These are phyloP conservation scores for Himalopsyche anomala DNA, from an alignment of 2,888 invertebrate species.

Conservation along the genomic window DNA sequence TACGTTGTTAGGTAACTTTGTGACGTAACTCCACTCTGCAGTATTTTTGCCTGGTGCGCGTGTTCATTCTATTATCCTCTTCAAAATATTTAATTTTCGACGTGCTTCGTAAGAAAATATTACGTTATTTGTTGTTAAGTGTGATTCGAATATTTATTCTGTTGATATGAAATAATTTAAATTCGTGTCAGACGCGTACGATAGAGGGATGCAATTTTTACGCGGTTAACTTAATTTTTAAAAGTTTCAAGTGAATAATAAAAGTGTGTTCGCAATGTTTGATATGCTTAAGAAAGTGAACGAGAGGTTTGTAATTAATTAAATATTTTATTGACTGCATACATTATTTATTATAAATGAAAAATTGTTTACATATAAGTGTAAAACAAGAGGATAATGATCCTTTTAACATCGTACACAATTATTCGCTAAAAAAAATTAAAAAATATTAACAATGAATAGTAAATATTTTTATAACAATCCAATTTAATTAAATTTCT, in stretches of 20 bases:
- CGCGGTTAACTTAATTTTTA: conserved; percentile 52
- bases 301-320: conserved; percentile 51
- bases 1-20: conserved; percentile 50
- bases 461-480: no score
- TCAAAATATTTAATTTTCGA: conserved; percentile 34
- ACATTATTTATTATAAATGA: no score
- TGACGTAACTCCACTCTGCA: conserved; percentile 64
- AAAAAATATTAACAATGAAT: no score
- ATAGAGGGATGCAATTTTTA: conserved; percentile 39
- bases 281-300: conserved; percentile 63
- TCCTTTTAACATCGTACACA: no score
- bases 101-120: neutral
- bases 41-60: conserved; percentile 56
- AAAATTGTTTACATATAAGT: no score
- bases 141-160: conserved; percentile 28
- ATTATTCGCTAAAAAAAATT: no score
- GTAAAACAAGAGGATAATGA: no score
- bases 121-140: neutral
- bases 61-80: conserved; percentile 31
- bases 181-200: conserved; percentile 40
- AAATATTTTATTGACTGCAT: no score
- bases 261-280: conserved; percentile 61
- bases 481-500: no score
- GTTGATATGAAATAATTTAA: conserved; percentile 35
- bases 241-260: conserved; percentile 48